These are phyloP conservation scores for Dascillus cervinus DNA, from an alignment of 2,888 invertebrate genomes.

Conservation along the genomic window DNA sequence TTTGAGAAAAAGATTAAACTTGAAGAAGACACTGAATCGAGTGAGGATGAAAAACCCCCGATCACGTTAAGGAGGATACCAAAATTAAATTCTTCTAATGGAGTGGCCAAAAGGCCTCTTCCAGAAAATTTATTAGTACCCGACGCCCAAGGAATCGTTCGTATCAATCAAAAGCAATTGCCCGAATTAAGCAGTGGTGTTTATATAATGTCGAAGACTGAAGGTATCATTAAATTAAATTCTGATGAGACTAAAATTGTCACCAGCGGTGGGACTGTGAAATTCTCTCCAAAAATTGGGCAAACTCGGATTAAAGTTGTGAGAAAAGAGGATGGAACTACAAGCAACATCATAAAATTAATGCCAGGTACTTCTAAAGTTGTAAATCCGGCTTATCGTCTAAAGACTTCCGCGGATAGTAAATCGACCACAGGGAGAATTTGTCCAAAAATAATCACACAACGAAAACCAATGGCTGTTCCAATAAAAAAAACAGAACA, in stretches of 20 bases:
- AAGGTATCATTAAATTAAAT: constrained; percentile 65
- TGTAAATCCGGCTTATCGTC: neutral
- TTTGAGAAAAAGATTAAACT: constrained; percentile 38
- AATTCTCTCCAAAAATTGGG: constrained; percentile 46
- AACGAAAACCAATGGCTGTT: constrained; percentile 15
- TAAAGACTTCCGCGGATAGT: neutral
- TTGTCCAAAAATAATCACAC: constrained; percentile 3
- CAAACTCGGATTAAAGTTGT: constrained; percentile 45
- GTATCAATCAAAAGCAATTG: constrained; percentile 67
- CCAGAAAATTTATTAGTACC: constrained; percentile 43
- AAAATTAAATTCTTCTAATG: constrained; percentile 21
- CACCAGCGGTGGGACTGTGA: constrained; percentile 39
- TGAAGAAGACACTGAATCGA: constrained; percentile 32
- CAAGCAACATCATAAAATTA: constrained; percentile 22
- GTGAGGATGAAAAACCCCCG: constrained; percentile 20
- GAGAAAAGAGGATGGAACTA: constrained; percentile 30
- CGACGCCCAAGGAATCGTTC: constrained; percentile 60
- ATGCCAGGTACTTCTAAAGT: constrained; percentile 9
- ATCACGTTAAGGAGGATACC: constrained; percentile 17
- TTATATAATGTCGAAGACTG: constrained; percentile 70
- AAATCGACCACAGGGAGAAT: too few relatives aligned
- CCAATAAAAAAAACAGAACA: constrained; percentile 6
- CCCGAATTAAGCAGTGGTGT: constrained; percentile 57
- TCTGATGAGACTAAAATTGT: constrained; percentile 41
- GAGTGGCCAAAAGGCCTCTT: constrained; percentile 26